Conservation (phyloP, 1,140 invertebrate genomes). For the Listronotus oregonensis region DNA sequence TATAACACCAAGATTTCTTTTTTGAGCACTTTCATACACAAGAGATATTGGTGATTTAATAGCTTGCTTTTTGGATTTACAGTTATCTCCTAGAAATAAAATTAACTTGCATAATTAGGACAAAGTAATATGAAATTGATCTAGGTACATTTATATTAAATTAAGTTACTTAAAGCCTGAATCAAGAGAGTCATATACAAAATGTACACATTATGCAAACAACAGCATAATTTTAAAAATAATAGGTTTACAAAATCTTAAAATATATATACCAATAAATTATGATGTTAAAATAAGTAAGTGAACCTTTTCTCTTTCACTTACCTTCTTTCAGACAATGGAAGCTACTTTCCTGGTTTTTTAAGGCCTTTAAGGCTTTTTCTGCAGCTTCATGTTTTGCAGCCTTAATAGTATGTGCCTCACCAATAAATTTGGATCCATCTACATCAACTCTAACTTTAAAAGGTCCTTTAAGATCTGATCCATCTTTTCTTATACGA, state of each 20-base stretch:
- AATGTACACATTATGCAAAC: too few relatives aligned
- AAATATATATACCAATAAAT: too few relatives aligned
- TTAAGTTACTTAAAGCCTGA: neutral
- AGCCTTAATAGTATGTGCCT: conserved; percentile 43
- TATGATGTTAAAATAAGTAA: too few relatives aligned
- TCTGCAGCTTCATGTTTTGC: conserved; percentile 47
- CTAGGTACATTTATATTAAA: conserved; percentile 3
- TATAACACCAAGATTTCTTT: conserved; percentile 34
- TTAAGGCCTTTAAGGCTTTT: conserved; percentile 43
- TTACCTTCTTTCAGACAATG: conserved; percentile 38
- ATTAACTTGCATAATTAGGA: neutral
- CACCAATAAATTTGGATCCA: conserved; percentile 40
- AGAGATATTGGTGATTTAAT: conserved; percentile 46
- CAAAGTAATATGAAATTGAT: neutral
- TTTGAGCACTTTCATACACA: conserved; percentile 45
- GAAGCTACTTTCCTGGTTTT: conserved; percentile 27
- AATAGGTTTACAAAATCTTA: too few relatives aligned
- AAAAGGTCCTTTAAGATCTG: conserved; percentile 43
- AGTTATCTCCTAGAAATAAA: conserved; percentile 32
- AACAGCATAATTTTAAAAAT: too few relatives aligned
- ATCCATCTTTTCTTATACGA: conserved; percentile 31
- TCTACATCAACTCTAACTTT: conserved; percentile 41
- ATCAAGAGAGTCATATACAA: too few relatives aligned
- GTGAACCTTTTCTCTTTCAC: neutral
- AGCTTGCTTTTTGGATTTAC: conserved; percentile 36